phyloP scores from a whole-genome alignment of 2,113 vertebrate genomes.

The Dromiciops gliroides region DNA sequence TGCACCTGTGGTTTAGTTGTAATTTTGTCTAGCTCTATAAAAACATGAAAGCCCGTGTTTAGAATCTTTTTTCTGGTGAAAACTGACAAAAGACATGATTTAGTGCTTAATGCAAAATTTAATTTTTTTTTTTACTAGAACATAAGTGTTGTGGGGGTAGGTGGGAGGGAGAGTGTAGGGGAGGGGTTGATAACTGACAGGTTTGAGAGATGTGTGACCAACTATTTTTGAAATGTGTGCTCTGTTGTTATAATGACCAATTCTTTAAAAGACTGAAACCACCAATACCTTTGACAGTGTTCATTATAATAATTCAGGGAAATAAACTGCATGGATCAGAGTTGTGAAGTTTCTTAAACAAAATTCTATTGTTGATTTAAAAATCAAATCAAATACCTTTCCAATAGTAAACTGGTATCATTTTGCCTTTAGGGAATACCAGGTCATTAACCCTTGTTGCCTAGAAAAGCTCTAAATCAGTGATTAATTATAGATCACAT shows the following conservation, averaged over 20 bases:
- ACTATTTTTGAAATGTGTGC: not conserved
- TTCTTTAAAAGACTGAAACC: conserved; percentile 27
- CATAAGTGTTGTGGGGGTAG: not conserved
- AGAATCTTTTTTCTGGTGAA: not conserved
- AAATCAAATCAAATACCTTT: conserved; percentile 48
- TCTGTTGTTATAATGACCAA: not conserved
- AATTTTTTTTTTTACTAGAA: not conserved
- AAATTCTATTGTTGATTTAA: conserved; percentile 52
- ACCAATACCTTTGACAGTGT: conserved; percentile 10
- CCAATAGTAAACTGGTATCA: conserved; percentile 56
- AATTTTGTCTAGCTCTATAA: not conserved
- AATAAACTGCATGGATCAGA: conserved; percentile 44
- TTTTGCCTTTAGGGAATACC: conserved; percentile 72
- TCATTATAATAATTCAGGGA: conserved; percentile 25
- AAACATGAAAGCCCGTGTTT: not conserved
- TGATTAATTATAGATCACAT: conserved; percentile 55
- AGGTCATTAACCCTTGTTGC: conserved; percentile 63
- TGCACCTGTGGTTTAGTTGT: not conserved
- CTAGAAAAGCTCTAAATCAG: conserved; percentile 63
- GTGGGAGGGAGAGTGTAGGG: not conserved
- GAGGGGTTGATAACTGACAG: not conserved
- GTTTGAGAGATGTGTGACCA: not conserved
- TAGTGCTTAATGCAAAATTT: not conserved
- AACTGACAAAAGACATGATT: not conserved
- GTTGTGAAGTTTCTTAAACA: conserved; percentile 45